These are phyloP conservation scores for Dascyllus trimaculatus DNA, from an alignment of 2,113 vertebrate genomes.

Conservation along the genomic window DNA sequence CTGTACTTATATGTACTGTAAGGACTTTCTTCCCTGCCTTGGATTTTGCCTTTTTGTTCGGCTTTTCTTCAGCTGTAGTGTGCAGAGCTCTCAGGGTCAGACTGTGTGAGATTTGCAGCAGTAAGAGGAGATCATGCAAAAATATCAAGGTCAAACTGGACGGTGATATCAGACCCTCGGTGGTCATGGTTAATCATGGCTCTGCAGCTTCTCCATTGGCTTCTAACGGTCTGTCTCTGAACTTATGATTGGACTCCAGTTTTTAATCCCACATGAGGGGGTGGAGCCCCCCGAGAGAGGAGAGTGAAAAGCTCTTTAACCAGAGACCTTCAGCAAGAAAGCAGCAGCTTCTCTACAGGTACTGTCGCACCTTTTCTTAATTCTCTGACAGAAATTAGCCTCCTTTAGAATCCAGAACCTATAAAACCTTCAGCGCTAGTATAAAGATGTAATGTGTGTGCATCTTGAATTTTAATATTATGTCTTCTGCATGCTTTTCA, in stretches of 20 bases:
- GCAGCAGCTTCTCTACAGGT: conserved; percentile 75
- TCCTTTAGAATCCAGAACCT: background rate
- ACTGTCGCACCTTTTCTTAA: conserved; percentile 39
- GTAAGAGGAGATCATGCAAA: conserved; percentile 12
- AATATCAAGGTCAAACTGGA: conserved; percentile 68
- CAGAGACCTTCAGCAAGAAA: conserved; percentile 53
- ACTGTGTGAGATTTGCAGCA: background rate
- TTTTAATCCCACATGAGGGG: conserved; percentile 68
- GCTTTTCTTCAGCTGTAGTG: no score
- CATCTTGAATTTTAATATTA: background rate
- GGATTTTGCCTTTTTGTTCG: no score
- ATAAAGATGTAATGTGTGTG: background rate
- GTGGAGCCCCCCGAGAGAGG: conserved; percentile 41
- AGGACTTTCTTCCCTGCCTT: no score
- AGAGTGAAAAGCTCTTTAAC: conserved; percentile 61
- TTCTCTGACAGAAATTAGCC: background rate
- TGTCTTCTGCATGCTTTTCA: background rate
- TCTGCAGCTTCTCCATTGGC: conserved; percentile 55
- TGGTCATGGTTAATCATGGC: conserved; percentile 35
- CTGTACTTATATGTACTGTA: no score
- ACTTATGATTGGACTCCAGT: conserved; percentile 62
- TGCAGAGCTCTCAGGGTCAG: no score
- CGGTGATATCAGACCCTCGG: conserved; percentile 34
- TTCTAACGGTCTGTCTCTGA: conserved; percentile 1
- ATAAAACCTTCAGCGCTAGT: background rate